Base-by-base conservation (phyloP, 2,888 invertebrate genomes). In the Aporophyla nigra region DNA sequence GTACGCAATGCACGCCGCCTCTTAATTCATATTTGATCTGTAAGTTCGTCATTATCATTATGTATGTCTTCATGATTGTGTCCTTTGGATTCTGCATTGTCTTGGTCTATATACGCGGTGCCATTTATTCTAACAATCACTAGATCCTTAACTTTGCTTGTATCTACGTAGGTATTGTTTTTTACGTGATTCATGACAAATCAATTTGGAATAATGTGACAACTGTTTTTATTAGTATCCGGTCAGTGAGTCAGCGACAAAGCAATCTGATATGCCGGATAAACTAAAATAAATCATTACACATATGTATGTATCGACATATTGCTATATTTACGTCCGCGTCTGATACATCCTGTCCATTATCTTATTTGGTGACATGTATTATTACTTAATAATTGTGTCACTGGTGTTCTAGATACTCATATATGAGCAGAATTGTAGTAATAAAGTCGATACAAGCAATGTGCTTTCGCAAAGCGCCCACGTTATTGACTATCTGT, bases 21-120 rank as follows among this genome's bases (percentile, higher is more conserved):
- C 83, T 86, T 87, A 87, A 86, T 86, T 85, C 81, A 84, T 85
- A 86, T 88, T 87, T 87, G 87, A 88, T 88, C 81, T 85, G 73
- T 71, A 84, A 78, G 76, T 75, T 73, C 51, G 73, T 85, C 81
- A 84, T 86, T 86, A 84, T 76, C 82, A 81, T 87, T 88, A 86
- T 76, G 59, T 85, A 70, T 87, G 83, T 78, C 87, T 27, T 67
- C 78, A 88, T 74, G 21, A 53, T 68, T 33, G 40, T 77, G 76
- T 71, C 71, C 78, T 72, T 76, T 69, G 24, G 73, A 77, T 68
- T 63, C 68, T 79, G 72, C 71, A 77, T 87, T 87, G 85, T 86
- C 69, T 86, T 79, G n/a, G n/a, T 81, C 76, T 76, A 61, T 59
- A 76, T 69, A 69, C 49, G 46, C 33, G 4, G 24, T n/a, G 21